Percentiles rank a stretch among this genome's conserved stretches.
These are phyloP conservation scores for Leptopilina drosophilae DNA, from an alignment of 2,888 invertebrate species.

Conservation along the genomic window DNA sequence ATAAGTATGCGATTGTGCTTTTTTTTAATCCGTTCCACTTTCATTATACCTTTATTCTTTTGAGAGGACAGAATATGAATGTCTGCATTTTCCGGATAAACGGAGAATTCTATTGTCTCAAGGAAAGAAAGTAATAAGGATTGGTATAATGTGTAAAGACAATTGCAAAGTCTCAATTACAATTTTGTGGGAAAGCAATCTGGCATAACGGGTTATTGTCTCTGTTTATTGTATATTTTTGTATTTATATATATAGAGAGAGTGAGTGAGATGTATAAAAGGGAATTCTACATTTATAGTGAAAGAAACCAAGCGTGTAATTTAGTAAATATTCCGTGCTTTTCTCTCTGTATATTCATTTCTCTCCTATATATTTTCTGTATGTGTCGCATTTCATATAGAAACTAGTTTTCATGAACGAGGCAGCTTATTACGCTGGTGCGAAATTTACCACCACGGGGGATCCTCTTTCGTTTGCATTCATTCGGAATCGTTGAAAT, in stretches of 20 bases:
- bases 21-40: constrained; percentile 12
- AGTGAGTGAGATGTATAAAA: neutral
- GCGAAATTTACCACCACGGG: constrained; percentile 52
- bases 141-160: neutral
- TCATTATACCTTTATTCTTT: constrained; percentile 8
- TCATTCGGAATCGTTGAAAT: constrained; percentile 53
- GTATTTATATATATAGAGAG: no score
- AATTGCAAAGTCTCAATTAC: constrained; percentile 21
- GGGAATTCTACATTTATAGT: neutral
- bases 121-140: constrained; percentile 11
- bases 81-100: constrained; percentile 12
- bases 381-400: constrained; percentile 10
- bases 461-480: constrained; percentile 51
- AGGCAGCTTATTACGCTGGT: constrained; percentile 47
- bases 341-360: neutral
- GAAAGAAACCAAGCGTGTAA: constrained; percentile 6
- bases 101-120: neutral
- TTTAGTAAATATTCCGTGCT: constrained; percentile 16
- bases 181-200: constrained; percentile 16
- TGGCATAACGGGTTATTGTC: constrained; percentile 4
- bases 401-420: constrained; percentile 35
- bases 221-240: neutral
- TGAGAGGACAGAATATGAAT: constrained; percentile 7
- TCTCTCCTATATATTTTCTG: neutral
- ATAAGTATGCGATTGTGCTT: constrained; percentile 6